Evolutionary conservation across 1,140 invertebrate species (phyloP).

Genomic region (Drosophila repletoides): DNA sequence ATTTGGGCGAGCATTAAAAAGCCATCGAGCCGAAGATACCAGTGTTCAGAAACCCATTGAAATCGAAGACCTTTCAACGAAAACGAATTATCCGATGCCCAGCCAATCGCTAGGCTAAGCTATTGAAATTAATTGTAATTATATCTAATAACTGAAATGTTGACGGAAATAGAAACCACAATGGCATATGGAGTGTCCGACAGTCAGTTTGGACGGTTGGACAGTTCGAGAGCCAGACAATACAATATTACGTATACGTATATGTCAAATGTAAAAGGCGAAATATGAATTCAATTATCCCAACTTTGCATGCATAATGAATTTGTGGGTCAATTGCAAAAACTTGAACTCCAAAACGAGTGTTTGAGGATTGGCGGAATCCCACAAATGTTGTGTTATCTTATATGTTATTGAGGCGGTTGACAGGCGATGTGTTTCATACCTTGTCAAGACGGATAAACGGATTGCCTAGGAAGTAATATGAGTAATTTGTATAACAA

Average conservation of each 20-base stretch:
- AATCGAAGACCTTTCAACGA: constrained; percentile 56
- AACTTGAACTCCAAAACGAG: constrained; percentile 72
- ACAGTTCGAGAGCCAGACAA: constrained; percentile 9
- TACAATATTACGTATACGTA: constrained; percentile 52
- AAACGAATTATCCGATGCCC: constrained; percentile 20
- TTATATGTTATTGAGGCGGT: constrained; percentile 23
- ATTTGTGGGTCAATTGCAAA: constrained; percentile 80
- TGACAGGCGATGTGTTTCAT: constrained; percentile 21
- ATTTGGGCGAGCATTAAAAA: constrained; percentile 67
- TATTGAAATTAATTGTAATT: constrained; percentile 75
- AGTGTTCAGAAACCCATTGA: constrained; percentile 45
- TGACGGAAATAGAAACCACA: constrained; percentile 62
- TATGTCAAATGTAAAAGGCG: constrained; percentile 63
- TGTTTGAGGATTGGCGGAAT: constrained; percentile 31
- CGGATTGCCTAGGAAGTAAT: constrained; percentile 69
- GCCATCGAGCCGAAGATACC: constrained; percentile 44
- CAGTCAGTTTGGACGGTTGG: not conserved
- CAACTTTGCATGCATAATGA: constrained; percentile 74
- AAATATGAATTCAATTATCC: constrained; percentile 55
- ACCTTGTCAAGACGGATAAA: constrained; percentile 14
- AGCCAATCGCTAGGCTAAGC: constrained; percentile 10
- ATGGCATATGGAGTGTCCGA: not conserved
- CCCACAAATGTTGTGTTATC: constrained; percentile 29
- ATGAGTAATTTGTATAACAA: constrained; percentile 9
- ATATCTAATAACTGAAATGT: constrained; percentile 74